Evolutionary conservation across 2,888 invertebrate genomes (phyloP), one percentile per base, ranked within the genome.

Genomic region (Meiosimyza decipiens): DNA sequence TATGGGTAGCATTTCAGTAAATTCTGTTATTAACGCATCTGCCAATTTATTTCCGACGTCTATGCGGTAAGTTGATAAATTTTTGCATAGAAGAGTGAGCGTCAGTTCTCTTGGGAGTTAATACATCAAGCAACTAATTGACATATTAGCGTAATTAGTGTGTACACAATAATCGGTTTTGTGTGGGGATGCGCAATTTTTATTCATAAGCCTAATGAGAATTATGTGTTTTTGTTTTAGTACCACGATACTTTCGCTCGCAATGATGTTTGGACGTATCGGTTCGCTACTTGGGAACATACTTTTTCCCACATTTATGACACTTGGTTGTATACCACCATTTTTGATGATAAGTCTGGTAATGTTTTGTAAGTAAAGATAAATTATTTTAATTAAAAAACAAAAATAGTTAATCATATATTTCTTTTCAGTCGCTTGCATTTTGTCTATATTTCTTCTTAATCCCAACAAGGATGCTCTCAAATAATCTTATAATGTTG

Each of bases 211-310:
- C 40, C 7, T 22, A 22, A 22, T 22, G 2, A 22, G 22, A 22
- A 22, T 40, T 40, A 40, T 40, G 40, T 60, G 5, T 7, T 22
- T 6, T 22, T 22, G 22, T 22, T 22, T 22, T 2, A 92, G 93
- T 83, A 92, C 93, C 4, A 92, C 92, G 91, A 91, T 92, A 0
- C 89, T 93, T 79, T 90, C 92, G 0, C 87, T 91, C 9, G 90
- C 91, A 55, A 89, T 93, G 88, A 92, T 93, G 91, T 86, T 88
- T 60, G 93, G 92, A 1, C 88, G 93, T 65, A 80, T 90, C 2
- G 93, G 93, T 28, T 91, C 93, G 13, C 89, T 92, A 65, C 82
- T 89, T 3, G 93, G 93, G 13, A 92, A 93, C 75, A 85, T 93
- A 57, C 80, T 91, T 6, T 93, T 93, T 81, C 93, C 93, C 1